phyloP scores from a whole-genome alignment of 2,113 vertebrate genomes.

The Cochlearius cochlearius region DNA sequence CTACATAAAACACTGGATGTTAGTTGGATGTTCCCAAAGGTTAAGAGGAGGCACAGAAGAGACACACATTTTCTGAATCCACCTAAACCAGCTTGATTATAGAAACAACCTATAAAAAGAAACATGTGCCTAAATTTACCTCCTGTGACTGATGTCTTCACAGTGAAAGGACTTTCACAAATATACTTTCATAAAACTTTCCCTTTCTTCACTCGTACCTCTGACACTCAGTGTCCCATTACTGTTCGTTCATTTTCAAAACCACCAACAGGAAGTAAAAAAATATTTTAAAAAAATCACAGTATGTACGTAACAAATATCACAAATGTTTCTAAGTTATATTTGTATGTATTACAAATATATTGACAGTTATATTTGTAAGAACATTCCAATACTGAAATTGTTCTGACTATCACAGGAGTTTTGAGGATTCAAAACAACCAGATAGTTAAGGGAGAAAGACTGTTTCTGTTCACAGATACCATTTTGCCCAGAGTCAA shows the following conservation, averaged over 20 bases:
- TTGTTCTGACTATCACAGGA: not conserved
- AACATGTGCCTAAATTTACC: not conserved
- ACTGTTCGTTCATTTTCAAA: not conserved
- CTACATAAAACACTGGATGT: not conserved
- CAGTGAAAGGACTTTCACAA: not conserved
- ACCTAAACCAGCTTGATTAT: not conserved
- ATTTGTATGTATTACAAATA: not conserved
- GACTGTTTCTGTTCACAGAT: not conserved
- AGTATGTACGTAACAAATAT: not conserved
- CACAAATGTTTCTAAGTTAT: not conserved
- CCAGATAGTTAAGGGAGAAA: not conserved
- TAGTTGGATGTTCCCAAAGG: not conserved
- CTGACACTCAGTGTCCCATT: not conserved
- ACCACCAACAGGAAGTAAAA: not conserved
- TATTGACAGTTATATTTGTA: not conserved
- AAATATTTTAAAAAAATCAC: not conserved
- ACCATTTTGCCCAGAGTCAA: not conserved
- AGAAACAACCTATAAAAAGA: not conserved
- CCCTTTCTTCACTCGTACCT: not conserved
- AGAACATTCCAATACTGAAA: not conserved
- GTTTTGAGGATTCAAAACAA: not conserved
- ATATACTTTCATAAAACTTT: not conserved
- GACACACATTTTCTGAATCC: not conserved
- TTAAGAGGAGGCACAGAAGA: not conserved
- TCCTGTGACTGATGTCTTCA: not conserved